Conservation (phyloP, 2,888 invertebrate genomes). For the Nebria salina region DNA sequence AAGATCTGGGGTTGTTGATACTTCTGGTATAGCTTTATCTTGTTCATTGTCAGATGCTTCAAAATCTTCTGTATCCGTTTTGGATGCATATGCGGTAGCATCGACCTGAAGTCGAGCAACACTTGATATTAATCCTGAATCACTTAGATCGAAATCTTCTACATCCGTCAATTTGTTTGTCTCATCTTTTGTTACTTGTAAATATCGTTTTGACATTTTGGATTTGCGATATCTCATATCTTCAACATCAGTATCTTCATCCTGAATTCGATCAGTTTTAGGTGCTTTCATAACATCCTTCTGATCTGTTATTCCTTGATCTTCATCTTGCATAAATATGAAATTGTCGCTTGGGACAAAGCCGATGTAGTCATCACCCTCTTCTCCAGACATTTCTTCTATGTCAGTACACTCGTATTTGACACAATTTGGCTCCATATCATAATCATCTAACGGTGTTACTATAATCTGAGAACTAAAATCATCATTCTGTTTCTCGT, state of each 20-base stretch:
- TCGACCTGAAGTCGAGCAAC: conserved; percentile 37
- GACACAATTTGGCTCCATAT: conserved; percentile 46
- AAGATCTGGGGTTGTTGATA: conserved; percentile 54
- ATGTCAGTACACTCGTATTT: conserved; percentile 56
- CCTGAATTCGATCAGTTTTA: conserved; percentile 47
- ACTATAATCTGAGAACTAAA: conserved; percentile 28
- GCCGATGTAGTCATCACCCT: conserved; percentile 51
- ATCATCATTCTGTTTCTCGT: conserved; percentile 39
- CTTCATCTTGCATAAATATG: conserved; percentile 31
- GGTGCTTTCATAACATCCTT: conserved; percentile 35
- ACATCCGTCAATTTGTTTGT: conserved; percentile 57
- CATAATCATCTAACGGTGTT: conserved; percentile 47
- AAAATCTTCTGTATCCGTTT: conserved; percentile 63
- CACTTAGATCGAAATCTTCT: conserved; percentile 62
- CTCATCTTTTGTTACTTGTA: conserved; percentile 41
- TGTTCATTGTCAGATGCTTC: conserved; percentile 59
- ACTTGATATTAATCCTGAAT: conserved; percentile 53
- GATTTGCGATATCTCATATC: conserved; percentile 56
- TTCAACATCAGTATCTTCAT: conserved; percentile 64
- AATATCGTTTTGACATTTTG: conserved; percentile 16
- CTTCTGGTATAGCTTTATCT: conserved; percentile 46
- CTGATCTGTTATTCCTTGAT: conserved; percentile 15
- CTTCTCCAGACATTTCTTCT: conserved; percentile 61
- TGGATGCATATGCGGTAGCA: conserved; percentile 45
- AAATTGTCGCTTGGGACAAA: conserved; percentile 50